A percentile compares a stretch with the other conserved stretches of the same genome.
These are phyloP conservation scores for Grammomys dolichurus DNA, from an alignment of 2,113 vertebrate species.

Conservation along the genomic window DNA sequence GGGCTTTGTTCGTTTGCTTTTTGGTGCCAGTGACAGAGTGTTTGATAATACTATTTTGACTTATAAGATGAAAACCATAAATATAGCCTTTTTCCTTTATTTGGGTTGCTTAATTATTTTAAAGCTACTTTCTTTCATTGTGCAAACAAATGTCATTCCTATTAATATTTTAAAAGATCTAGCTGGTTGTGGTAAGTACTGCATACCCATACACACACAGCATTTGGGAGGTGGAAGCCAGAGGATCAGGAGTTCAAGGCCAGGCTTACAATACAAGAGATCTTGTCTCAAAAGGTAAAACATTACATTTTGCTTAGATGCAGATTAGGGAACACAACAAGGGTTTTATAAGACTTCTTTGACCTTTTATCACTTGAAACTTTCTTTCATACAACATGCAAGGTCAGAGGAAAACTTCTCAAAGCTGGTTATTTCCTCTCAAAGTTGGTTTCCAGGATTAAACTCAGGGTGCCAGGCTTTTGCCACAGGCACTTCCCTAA, in stretches of 20 bases:
- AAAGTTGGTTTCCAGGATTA: not conserved
- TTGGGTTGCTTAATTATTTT: not conserved
- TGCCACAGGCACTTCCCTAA: not conserved
- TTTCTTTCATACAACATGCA: not conserved
- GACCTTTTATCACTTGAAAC: not conserved
- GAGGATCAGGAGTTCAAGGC: not conserved
- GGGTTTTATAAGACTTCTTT: not conserved
- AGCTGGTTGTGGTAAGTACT: not conserved
- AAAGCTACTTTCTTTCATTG: constrained; percentile 6
- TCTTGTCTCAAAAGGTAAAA: not conserved
- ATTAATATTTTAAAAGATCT: not conserved
- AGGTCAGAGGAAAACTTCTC: not conserved
- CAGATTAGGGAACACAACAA: not conserved
- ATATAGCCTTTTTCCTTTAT: not conserved
- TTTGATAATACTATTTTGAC: not conserved
- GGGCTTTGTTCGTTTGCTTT: too few relatives aligned
- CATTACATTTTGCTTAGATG: not conserved
- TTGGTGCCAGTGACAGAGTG: constrained; percentile 25
- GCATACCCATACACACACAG: not conserved
- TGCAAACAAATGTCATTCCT: not conserved
- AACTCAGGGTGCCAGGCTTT: not conserved
- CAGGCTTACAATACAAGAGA: not conserved
- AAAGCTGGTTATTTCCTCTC: not conserved
- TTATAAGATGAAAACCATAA: constrained; percentile 20
- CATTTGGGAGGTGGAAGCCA: too few relatives aligned